Base-by-base conservation (phyloP, 2,113 vertebrate genomes). In the Sialia sialis region DNA sequence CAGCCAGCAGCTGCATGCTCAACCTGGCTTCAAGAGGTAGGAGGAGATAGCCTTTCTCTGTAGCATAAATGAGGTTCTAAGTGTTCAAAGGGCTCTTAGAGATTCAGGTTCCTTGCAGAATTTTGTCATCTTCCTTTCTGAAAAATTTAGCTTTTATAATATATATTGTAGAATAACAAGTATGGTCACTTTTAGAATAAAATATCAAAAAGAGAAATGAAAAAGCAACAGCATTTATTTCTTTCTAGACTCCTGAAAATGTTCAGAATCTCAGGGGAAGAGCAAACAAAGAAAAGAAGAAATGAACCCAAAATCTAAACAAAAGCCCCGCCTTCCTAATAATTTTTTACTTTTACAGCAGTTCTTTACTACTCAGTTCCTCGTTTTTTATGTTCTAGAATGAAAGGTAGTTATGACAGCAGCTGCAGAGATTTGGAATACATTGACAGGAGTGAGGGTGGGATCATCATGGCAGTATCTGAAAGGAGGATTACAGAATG, bases 1-100 rank as follows among this genome's bases (percentile, higher is more conserved):
- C 98, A 44, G 98, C 98, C 34, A 98, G 98, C 59, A 98, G 97
- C 75, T 98, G 98, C 93, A 95, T 93, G 72, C 98, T 99, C 43
- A 94, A 81, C 43, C 84, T 99, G 54, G 74, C 97, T 11, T 99
- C 98, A 43, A 95, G 79, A 93, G 98, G 99, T 99, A 80, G 93
- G 94, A 23, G 12, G 11, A 41, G 20, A 46, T 32, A 54, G 19
- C 22, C 32, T 74, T 13, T 68, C 10, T 74, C 36, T 62, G 13
- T 72, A 46, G n/a, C 43, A 8, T 46, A 76, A 46, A 18, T 64
- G 7, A 34, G 34, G 17, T 41, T 30, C 62, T 58, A 90, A 66
- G 17, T 79, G 9, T 78, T 72, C 26, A 72, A 32, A 72, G 12
- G 17, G 9, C 11, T 89, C 5, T 36, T 66, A 29, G 1, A 38